Evolutionary conservation across 2,113 vertebrate genomes (phyloP), one percentile per base, ranked within the genome.

Genomic region (Hystrix brachyura): DNA sequence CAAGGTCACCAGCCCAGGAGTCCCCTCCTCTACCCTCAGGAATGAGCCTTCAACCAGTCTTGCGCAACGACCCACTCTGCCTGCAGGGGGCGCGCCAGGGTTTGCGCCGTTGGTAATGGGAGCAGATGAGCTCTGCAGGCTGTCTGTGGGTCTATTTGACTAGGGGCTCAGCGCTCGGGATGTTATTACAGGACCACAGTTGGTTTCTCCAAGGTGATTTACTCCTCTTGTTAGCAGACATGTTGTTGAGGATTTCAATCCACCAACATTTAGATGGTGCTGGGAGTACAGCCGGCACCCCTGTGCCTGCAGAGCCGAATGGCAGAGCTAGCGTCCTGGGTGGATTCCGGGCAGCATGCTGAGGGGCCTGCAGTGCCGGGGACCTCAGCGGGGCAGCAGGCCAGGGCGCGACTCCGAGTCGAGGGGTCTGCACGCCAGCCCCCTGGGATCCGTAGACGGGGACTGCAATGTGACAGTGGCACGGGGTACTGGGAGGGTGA

Each of bases 161-260:
- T 13, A 32, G 64, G 34, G 82, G 84, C 12, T 83, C 46, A 0
- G 10, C 0, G n/a, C 55, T 27, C 1, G 2, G 59, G 74, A 65
- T 65, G 67, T 69, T 72, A 53, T 83, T 72, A 55, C 55, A n/a
- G 67, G 85, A 7, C 27, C 21, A 11, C 79, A 92, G 94, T 72
- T 90, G 74, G 60, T 83, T 95, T 96, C 74, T 95, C 91, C 57
- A n/a, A 79, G 88, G 91, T 53, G 80, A 94, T 83, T 96, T 48
- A 79, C 19, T 72, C 38, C 74, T 74, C 80, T 81, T 53, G 81
- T 83, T 96, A 96, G 67, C 67, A 46, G 60, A 90, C 15, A 1
- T 1, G 27, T 25, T 7, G 25, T 3, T 57, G 89, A 71, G 38
- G 80, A 62, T 79, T 95, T 94, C 91, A 67, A 81, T 91, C 87